Evolutionary conservation across 1,140 invertebrate species (phyloP), one percentile per base, ranked within the genome.

Genomic region (Drosophila repletoides): DNA sequence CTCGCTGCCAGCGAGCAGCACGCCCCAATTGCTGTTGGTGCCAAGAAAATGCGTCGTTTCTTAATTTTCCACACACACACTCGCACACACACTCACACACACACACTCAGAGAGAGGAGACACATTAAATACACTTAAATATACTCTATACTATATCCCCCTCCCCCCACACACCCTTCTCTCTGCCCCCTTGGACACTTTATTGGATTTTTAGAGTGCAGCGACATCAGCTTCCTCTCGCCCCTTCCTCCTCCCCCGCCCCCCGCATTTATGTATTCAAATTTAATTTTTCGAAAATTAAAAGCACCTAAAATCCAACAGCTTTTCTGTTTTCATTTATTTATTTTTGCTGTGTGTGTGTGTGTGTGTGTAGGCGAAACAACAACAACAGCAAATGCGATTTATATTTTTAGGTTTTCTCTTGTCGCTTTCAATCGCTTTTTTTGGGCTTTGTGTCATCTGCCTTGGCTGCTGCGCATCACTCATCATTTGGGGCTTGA

Each of bases 41-140:
- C 80, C 80, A 84, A 84, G 80, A 84, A 84, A 86, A 84, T 84
- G 80, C 80, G 80, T 80, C 55, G 75, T 84, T 84, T 71, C 79
- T 80, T 75, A 80, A 84, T 84, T 84, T n/a, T 84, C 40, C 45
- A 59, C 65, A 48, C 66, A 55, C 59, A 55, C 59, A 43, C 34
- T 26, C 45, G 24, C 26, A 17, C 46, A 38, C 38, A 28, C 46
- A 22, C 19, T 24, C 17, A 34, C 21, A 15, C 29, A 14, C n/a
- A 22, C 17, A 55, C 51, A 41, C 36, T 36, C 56, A 17, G 29
- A 21, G 21, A 59, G 3, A 26, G 24, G n/a, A n/a, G n/a, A n/a
- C n/a, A n/a, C n/a, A n/a, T n/a, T n/a, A n/a, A n/a, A n/a, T n/a
- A n/a, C n/a, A n/a, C n/a, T n/a, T 5, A 3, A 3, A 33, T 10